Percentiles rank a stretch among this genome's conserved stretches.
These are phyloP conservation scores for Channa striata DNA, from an alignment of 2,797 vertebrate species.

Conservation along the genomic window DNA sequence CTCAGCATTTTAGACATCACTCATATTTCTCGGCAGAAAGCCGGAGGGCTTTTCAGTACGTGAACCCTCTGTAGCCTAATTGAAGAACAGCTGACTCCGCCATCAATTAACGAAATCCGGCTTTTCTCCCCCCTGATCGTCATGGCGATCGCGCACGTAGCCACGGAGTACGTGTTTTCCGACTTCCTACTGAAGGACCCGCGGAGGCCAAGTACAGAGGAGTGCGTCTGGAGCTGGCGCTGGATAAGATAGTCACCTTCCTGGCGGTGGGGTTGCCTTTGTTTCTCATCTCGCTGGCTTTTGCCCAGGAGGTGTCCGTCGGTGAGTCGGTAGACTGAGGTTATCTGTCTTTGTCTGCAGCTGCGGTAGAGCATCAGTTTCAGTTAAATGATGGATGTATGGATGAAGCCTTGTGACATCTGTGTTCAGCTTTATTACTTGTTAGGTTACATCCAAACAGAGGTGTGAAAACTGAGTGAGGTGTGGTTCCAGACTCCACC, in stretches of 20 bases:
- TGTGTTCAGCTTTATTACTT: not conserved
- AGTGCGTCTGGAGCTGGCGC: constrained; percentile 91
- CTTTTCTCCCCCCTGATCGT: constrained; percentile 37
- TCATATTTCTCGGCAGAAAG: not conserved
- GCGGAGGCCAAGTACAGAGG: constrained; percentile 91
- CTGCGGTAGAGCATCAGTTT: not conserved
- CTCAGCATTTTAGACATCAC: not conserved
- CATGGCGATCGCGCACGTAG: constrained; percentile 95
- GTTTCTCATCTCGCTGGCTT: constrained; percentile 96
- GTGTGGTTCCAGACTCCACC: constrained; percentile 59
- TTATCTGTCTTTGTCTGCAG: not conserved
- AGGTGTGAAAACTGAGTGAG: constrained; percentile 42
- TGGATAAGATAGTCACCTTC: constrained; percentile 93
- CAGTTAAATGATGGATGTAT: not conserved
- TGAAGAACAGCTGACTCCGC: constrained; percentile 9
- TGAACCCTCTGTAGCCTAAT: not conserved
- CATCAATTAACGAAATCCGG: constrained; percentile 25
- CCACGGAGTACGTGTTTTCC: constrained; percentile 96
- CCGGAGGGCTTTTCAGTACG: not conserved
- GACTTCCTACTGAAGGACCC: constrained; percentile 95
- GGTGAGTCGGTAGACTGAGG: constrained; percentile 83
- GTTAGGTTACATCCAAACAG: not conserved
- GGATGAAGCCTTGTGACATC: not conserved
- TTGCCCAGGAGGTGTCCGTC: constrained; percentile 95
- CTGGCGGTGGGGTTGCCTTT: constrained; percentile 93